Percentiles rank a stretch among this genome's conserved stretches.
These are phyloP conservation scores for Pseudois nayaur DNA, from an alignment of 2,113 vertebrate species.

Conservation along the genomic window DNA sequence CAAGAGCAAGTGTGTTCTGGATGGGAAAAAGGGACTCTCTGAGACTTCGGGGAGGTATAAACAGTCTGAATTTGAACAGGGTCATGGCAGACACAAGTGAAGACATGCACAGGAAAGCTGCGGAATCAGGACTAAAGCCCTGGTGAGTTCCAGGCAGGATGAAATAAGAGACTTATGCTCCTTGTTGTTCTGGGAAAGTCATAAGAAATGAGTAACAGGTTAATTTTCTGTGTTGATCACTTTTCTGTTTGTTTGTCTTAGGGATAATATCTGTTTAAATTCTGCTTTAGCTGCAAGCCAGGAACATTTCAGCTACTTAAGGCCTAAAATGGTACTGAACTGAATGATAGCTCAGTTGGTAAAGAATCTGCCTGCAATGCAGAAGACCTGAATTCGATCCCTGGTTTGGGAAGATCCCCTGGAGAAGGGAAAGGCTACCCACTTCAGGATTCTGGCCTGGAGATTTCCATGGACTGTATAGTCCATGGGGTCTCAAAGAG, in stretches of 20 bases:
- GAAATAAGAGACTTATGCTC: not conserved
- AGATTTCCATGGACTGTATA: not conserved
- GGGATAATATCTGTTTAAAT: not conserved
- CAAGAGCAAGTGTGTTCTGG: not conserved
- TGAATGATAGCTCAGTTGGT: not conserved
- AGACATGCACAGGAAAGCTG: not conserved
- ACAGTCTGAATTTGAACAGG: not conserved
- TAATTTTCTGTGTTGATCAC: not conserved
- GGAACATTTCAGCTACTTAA: not conserved
- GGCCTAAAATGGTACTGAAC: not conserved
- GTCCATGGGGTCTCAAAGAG: not conserved
- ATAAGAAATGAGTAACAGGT: not conserved
- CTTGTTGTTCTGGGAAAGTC: not conserved
- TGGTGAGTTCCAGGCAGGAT: not conserved
- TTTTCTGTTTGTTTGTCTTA: not conserved
- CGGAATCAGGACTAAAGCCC: not conserved
- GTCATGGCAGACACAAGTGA: too few relatives aligned
- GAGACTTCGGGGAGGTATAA: too few relatives aligned
- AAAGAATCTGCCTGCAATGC: not conserved
- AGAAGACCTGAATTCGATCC: not conserved
- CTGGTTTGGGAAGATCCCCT: not conserved
- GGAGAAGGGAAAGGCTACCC: not conserved
- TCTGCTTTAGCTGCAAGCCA: not conserved
- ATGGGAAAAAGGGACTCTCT: fast-evolving
- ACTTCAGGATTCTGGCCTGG: not conserved